Conservation (phyloP, 2,888 invertebrate species). For the Lasioglossum figueresi region DNA sequence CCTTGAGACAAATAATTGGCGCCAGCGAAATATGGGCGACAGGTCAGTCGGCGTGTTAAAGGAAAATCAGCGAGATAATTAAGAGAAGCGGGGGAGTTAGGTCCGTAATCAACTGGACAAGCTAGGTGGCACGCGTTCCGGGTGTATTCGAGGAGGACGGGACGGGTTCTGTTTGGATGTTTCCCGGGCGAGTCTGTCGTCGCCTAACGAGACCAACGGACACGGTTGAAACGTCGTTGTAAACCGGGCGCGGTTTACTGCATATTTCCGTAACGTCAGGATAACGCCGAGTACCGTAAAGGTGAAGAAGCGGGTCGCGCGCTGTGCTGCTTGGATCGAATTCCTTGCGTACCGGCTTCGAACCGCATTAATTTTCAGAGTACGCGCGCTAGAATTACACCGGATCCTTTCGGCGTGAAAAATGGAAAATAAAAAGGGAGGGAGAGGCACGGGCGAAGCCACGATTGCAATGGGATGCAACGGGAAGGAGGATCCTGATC, state of each 20-base stretch:
- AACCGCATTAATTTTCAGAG: conserved; percentile 62
- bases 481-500: neutral
- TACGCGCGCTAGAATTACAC: conserved; percentile 54
- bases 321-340: conserved; percentile 53
- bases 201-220: conserved; percentile 24
- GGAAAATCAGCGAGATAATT: neutral
- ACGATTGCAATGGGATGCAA: neutral
- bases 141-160: neutral
- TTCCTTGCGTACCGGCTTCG: conserved; percentile 57
- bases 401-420: conserved; percentile 48
- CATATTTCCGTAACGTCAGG: conserved; percentile 57
- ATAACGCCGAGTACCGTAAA: conserved; percentile 65
- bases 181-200: neutral
- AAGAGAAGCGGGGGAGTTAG: neutral
- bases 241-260: conserved; percentile 58
- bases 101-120: neutral
- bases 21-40: neutral
- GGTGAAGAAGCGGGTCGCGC: conserved; percentile 64
- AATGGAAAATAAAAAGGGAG: conserved; percentile 22
- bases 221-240: conserved; percentile 22
- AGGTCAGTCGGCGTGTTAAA: neutral
- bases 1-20: neutral
- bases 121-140: neutral
- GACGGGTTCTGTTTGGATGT: neutral
- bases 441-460: neutral